phyloP scores from a whole-genome alignment of 2,797 vertebrate species.

The Sarcoramphus papa region DNA sequence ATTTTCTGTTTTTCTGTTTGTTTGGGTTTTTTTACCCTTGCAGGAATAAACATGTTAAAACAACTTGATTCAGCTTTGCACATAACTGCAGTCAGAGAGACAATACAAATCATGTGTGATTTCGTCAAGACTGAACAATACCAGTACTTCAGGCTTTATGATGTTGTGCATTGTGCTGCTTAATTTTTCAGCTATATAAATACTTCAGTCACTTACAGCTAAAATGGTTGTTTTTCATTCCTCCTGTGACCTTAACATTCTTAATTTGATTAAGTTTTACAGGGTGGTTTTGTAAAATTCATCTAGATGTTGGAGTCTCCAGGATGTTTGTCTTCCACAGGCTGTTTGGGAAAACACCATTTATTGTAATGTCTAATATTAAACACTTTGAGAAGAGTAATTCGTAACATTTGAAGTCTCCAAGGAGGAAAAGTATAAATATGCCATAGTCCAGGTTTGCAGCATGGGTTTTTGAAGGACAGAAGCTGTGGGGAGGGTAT shows the following conservation, averaged over 20 bases:
- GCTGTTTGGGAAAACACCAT: not conserved
- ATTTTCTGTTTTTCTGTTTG: not conserved
- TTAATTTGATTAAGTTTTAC: not conserved
- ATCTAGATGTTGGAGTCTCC: not conserved
- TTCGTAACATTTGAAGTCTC: not conserved
- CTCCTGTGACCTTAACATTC: not conserved
- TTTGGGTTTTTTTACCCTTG: not conserved
- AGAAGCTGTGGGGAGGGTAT: not conserved
- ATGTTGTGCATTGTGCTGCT: not conserved
- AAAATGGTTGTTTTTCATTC: not conserved
- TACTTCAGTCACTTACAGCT: not conserved
- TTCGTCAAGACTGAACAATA: not conserved
- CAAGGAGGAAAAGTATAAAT: not conserved
- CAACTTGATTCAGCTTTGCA: not conserved
- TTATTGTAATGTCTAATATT: not conserved
- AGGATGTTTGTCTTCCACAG: not conserved
- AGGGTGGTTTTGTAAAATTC: not conserved
- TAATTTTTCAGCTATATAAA: not conserved
- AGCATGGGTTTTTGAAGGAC: not conserved
- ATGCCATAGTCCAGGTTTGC: not conserved
- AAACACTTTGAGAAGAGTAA: not conserved
- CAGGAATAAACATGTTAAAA: not conserved
- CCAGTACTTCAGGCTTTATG: not conserved
- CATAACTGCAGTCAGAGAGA: not conserved
- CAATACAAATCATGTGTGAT: not conserved